Evolutionary conservation across 2,888 invertebrate genomes (phyloP).

Genomic region (Rhorus exstirpatorius): DNA sequence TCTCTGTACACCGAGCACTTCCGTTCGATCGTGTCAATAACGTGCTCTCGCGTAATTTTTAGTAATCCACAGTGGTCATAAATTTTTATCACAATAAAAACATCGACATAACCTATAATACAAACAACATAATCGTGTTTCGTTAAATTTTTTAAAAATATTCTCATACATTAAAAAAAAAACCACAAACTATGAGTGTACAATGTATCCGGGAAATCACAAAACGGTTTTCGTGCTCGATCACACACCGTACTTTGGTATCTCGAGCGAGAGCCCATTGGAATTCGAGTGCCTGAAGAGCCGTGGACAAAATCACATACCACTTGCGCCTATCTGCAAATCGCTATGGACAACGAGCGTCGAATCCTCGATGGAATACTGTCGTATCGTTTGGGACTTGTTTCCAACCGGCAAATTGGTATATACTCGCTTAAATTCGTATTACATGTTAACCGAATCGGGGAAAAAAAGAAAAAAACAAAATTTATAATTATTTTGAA

Average conservation of each 20-base stretch:
- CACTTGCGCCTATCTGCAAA: conserved; percentile 94
- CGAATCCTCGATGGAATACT: conserved; percentile 98
- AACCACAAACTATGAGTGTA: conserved; percentile 71
- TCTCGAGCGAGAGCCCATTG: conserved; percentile 93
- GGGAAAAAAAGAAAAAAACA: too few species aligned
- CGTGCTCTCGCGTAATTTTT: too few species aligned
- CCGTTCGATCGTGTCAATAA: too few species aligned
- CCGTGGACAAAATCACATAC: conserved; percentile 90
- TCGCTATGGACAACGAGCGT: conserved; percentile 98
- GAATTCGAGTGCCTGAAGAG: conserved; percentile 91
- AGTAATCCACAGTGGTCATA: too few species aligned
- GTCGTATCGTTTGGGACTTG: conserved; percentile 98
- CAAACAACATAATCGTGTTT: too few species aligned
- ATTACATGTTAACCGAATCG: too few species aligned
- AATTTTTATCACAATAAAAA: too few species aligned
- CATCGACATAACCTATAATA: background rate
- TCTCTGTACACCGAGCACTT: too few species aligned
- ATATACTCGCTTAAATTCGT: conserved; percentile 75
- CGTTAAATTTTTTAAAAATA: too few species aligned
- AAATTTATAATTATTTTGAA: too few species aligned
- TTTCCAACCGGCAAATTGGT: conserved; percentile 96
- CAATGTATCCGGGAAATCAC: conserved; percentile 92
- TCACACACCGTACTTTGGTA: conserved; percentile 96
- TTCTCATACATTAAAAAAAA: too few species aligned
- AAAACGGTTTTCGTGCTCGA: conserved; percentile 99